These are phyloP conservation scores for Potamilus streckersoni DNA, from an alignment of 1,140 invertebrate genomes.

Conservation along the genomic window DNA sequence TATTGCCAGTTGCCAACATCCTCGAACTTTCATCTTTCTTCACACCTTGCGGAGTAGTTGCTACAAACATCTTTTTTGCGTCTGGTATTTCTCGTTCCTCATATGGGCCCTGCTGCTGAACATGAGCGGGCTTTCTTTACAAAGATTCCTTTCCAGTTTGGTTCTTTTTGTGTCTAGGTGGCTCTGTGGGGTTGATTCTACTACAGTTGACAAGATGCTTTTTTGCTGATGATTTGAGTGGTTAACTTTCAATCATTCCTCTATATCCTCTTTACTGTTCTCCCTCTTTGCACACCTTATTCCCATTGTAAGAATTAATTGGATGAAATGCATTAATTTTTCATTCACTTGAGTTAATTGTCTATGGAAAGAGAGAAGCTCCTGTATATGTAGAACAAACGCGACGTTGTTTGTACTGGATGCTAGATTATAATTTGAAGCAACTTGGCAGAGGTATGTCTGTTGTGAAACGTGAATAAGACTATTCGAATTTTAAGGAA, in stretches of 20 bases:
- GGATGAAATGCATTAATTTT: background rate
- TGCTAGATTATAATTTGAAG: no score
- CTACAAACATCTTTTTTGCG: background rate
- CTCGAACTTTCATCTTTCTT: slow-evolving; percentile 1
- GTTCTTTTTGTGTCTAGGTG: slow-evolving; percentile 5
- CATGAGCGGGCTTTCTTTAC: slow-evolving; percentile 1
- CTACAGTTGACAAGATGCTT: background rate
- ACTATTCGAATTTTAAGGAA: no score
- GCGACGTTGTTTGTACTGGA: no score
- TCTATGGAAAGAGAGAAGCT: no score
- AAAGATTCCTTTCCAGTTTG: slow-evolving; percentile 9
- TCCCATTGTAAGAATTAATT: background rate
- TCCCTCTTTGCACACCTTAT: background rate
- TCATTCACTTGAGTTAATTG: no score
- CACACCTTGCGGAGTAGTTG: background rate
- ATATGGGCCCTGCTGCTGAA: slow-evolving; percentile 14
- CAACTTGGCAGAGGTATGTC: no score
- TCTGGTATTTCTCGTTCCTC: background rate
- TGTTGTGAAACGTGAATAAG: no score
- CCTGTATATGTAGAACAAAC: no score
- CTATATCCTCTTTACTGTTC: background rate
- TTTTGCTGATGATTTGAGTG: background rate
- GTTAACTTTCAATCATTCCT: background rate
- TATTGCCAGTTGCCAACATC: background rate
- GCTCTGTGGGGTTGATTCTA: background rate